A percentile compares a stretch with the other conserved stretches of the same genome.
Conservation (phyloP, 2,113 vertebrate species). For the Ciconia boyciana region DNA sequence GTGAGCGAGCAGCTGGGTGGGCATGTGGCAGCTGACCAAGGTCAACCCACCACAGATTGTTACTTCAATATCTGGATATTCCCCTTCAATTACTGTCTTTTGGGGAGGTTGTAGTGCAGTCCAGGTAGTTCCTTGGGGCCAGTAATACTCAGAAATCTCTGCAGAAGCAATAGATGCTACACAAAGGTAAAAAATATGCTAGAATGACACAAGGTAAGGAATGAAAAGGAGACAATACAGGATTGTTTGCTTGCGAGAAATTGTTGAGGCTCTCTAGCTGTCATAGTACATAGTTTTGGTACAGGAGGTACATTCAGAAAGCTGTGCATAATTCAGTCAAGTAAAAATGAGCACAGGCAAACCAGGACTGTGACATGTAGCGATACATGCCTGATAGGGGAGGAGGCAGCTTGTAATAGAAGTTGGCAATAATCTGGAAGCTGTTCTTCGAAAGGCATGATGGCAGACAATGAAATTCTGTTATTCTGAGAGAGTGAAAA, state of each 20-base stretch:
- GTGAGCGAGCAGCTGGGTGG: neutral
- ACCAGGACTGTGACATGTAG: neutral
- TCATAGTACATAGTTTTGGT: neutral
- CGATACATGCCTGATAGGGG: neutral
- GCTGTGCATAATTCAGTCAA: neutral
- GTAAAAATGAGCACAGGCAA: neutral
- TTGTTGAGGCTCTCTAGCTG: neutral
- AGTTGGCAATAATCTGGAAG: neutral
- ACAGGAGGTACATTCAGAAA: neutral
- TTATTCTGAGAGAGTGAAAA: neutral
- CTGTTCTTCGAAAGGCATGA: neutral
- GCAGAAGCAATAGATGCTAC: neutral
- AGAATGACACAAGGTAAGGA: neutral
- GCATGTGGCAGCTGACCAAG: neutral
- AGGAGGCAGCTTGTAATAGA: neutral
- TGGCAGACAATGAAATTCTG: neutral
- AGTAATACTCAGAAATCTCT: neutral
- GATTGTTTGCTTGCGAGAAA: neutral
- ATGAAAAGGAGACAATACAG: neutral
- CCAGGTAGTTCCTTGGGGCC: neutral
- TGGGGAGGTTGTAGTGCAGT: neutral
- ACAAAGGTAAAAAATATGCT: neutral
- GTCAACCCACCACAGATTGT: neutral
- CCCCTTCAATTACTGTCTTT: neutral
- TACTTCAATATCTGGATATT: neutral